Conservation (phyloP, 2,888 invertebrate species). For the Herminia tarsipennalis region DNA sequence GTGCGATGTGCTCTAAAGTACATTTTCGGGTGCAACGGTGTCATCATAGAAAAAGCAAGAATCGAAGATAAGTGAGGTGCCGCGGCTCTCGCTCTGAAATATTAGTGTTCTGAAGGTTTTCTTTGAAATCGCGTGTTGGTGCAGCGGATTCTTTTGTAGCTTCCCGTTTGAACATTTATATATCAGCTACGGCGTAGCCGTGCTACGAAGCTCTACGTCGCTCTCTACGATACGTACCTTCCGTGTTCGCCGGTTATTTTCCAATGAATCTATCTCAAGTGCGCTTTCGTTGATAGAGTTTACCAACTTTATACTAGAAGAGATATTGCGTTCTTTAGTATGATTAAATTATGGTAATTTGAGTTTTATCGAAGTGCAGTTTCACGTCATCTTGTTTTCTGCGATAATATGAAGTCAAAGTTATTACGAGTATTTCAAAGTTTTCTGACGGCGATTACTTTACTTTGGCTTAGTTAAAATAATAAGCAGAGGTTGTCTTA, state of each 20-base stretch:
- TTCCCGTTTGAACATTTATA: constrained; percentile 51
- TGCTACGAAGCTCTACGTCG: constrained; percentile 21
- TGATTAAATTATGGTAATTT: constrained; percentile 8
- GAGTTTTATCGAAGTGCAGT: background rate
- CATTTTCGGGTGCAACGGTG: constrained; percentile 27
- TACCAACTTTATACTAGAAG: constrained; percentile 1
- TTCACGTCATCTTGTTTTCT: background rate
- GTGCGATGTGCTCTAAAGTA: constrained; percentile 27
- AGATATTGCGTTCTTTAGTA: constrained; percentile 1
- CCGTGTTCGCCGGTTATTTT: constrained; percentile 18
- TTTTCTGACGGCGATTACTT: no score
- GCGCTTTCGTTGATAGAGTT: constrained; percentile 6
- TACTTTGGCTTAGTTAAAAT: background rate
- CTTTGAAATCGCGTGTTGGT: constrained; percentile 61
- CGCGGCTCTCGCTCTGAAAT: constrained; percentile 67
- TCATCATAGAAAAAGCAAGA: constrained; percentile 50
- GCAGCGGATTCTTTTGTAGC: constrained; percentile 58
- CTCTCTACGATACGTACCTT: constrained; percentile 21
- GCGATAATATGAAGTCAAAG: no score
- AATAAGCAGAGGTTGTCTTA: no score
- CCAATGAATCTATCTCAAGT: constrained; percentile 14
- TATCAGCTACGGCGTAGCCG: constrained; percentile 40
- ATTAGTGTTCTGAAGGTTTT: constrained; percentile 75
- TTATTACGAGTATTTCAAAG: no score
- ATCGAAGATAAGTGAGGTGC: constrained; percentile 75